Evolutionary conservation across 1,140 invertebrate species (phyloP), one percentile per base, ranked within the genome.

Genomic region (Drosophila bifasciata): DNA sequence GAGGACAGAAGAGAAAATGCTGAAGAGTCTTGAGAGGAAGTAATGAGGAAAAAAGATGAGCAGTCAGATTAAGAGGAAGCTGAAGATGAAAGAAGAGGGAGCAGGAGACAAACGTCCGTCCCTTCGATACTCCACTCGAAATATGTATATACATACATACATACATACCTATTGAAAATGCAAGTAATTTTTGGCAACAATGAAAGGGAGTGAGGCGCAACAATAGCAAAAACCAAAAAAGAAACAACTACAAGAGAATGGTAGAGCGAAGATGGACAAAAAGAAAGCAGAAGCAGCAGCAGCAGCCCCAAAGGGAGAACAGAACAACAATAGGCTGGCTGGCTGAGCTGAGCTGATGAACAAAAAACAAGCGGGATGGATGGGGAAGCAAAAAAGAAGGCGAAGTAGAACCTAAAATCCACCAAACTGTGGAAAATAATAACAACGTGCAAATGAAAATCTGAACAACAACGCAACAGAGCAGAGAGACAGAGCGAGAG

Each of bases 361-460:
- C 25, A 64, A 51, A 73, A 53, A 52, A 43, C 50, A 23, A 23
- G 59, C 36, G 53, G 51, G 28, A 43, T 17, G 46, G 45, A 25
- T 25, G 49, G n/a, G 50, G 32, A 67, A 53, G 39, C 32, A 51
- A 39, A 45, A 64, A n/a, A 36, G 13, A 28, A 43, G 51, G 11
- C 43, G 13, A 68, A 60, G 16, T 45, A 46, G 21, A 51, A 60
- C 11, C 62, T 15, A 60, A 49, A 51, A 51, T 51, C 61, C 46
- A 53, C 61, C 32, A 36, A 62, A 59, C 57, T 56, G 46, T 51
- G 66, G 55, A 72, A 72, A 67, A 81, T 72, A 85, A 84, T 85
- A 85, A 80, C 71, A 84, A 66, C 48, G 80, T 85, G 76, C 76
- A 88, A 76, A 81, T 76, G 70, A 76, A 85, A 76, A 81, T 74